Evolutionary conservation across 2,113 vertebrate species (phyloP).

Genomic region (Typhlomys cinereus): DNA sequence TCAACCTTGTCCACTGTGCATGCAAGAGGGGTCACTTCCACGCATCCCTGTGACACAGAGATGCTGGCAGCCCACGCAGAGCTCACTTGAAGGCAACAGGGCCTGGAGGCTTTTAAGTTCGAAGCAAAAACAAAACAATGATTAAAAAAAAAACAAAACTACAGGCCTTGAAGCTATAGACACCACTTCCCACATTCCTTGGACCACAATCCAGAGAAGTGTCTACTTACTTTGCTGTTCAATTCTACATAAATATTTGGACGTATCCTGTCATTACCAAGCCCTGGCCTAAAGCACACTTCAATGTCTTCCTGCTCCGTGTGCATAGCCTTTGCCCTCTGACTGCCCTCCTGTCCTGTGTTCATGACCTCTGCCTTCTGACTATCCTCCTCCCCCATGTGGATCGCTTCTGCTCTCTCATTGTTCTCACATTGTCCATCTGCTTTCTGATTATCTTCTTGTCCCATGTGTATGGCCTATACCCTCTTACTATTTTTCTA

Average conservation of each 20-base stretch:
- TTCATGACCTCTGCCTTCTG: not conserved
- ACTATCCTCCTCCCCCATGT: too few species aligned
- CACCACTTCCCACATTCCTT: not conserved
- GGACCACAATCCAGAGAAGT: not conserved
- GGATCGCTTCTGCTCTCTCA: too few species aligned
- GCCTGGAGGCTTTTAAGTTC: not conserved
- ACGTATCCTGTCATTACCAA: not conserved
- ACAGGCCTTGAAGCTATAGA: not conserved
- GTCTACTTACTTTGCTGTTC: not conserved
- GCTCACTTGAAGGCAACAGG: not conserved
- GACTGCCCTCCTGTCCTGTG: not conserved
- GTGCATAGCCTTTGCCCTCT: not conserved
- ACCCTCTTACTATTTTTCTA: too few species aligned
- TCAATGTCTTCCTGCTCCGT: too few species aligned
- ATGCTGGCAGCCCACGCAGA: not conserved
- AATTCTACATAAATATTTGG: not conserved
- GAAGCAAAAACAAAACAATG: not conserved
- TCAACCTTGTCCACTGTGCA: too few species aligned
- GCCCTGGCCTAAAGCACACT: not conserved
- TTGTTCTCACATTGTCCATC: not conserved
- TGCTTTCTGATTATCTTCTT: not conserved
- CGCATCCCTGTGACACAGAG: not conserved
- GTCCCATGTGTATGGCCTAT: not conserved
- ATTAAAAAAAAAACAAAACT: not conserved
- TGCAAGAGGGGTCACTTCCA: not conserved